Conservation (phyloP, 1,140 invertebrate genomes). For the Stenopsyche tienmushanensis region DNA sequence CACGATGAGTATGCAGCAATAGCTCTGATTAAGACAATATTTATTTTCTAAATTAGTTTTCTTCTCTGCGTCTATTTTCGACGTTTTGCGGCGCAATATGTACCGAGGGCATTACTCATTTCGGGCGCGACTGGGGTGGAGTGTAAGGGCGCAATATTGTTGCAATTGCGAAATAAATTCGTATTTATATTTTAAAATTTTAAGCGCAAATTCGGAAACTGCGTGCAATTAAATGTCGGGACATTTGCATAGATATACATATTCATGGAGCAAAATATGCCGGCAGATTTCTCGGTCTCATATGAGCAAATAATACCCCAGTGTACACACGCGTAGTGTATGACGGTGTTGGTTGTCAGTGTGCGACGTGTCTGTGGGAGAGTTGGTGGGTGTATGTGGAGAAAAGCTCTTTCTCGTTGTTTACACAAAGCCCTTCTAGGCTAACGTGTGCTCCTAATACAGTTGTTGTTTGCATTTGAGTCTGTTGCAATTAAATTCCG, state of each 20-base stretch:
- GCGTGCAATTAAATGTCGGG: no score
- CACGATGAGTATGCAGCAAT: no score
- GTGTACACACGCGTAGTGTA: neutral
- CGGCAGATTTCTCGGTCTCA: neutral
- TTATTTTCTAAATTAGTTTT: constrained; percentile 58
- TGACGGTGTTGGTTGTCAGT: neutral
- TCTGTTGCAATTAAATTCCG: constrained; percentile 21
- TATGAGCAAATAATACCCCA: neutral
- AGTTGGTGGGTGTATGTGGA: neutral
- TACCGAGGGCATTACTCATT: neutral
- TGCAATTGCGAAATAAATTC: no score
- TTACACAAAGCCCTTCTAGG: constrained; percentile 34
- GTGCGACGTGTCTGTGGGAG: neutral
- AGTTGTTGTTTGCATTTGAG: constrained; percentile 40
- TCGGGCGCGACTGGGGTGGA: neutral
- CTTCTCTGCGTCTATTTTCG: constrained; percentile 39
- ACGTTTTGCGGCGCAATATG: constrained; percentile 1
- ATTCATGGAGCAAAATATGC: neutral
- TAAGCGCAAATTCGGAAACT: neutral
- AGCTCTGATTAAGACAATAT: constrained; percentile 55
- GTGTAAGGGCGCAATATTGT: neutral
- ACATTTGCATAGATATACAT: neutral
- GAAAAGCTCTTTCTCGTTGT: constrained; percentile 27
- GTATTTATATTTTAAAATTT: no score
- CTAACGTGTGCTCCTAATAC: constrained; percentile 39